phyloP scores from a whole-genome alignment of 2,113 vertebrate genomes.

The Myotis lucifugus region DNA sequence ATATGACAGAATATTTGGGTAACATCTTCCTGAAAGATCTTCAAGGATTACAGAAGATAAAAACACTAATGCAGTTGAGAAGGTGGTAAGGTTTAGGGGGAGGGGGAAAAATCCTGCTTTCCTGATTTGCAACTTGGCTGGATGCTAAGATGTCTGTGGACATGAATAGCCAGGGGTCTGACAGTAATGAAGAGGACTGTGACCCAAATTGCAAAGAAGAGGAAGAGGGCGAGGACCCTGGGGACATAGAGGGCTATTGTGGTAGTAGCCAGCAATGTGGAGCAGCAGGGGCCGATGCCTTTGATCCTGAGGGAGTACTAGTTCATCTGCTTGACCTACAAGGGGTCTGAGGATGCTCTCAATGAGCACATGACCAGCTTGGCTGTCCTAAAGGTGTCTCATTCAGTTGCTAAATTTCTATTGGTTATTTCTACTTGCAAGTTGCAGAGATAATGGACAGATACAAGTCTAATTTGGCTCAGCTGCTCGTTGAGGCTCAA shows the following conservation, averaged over 20 bases:
- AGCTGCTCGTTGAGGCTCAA: too few relatives aligned
- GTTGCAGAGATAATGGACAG: too few relatives aligned
- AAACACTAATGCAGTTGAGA: constrained; percentile 87
- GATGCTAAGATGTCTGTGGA: constrained; percentile 96
- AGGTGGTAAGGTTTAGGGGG: constrained; percentile 82
- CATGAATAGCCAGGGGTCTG: constrained; percentile 99
- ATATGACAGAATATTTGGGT: constrained; percentile 55
- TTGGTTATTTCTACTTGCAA: too few relatives aligned
- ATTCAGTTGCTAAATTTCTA: too few relatives aligned
- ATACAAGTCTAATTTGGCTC: too few relatives aligned
- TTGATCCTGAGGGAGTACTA: constrained; percentile 97
- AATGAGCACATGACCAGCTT: constrained; percentile 96
- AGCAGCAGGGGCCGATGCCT: constrained; percentile 95
- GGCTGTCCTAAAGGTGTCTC: constrained; percentile 93
- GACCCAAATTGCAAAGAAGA: constrained; percentile 95
- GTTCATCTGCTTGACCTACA: constrained; percentile 97
- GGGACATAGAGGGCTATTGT: constrained; percentile 96
- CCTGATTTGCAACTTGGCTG: constrained; percentile 81
- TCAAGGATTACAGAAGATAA: constrained; percentile 80
- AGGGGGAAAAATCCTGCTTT: constrained; percentile 79
- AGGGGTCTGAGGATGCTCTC: constrained; percentile 95
- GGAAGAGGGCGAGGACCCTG: constrained; percentile 92
- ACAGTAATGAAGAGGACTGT: constrained; percentile 99
- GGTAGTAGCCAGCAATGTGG: constrained; percentile 95
- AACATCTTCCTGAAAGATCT: constrained; percentile 54